A percentile compares a stretch with the other conserved stretches of the same genome.
These are phyloP conservation scores for Brachionus angularis DNA, from an alignment of 1,140 invertebrate species.

Conservation along the genomic window DNA sequence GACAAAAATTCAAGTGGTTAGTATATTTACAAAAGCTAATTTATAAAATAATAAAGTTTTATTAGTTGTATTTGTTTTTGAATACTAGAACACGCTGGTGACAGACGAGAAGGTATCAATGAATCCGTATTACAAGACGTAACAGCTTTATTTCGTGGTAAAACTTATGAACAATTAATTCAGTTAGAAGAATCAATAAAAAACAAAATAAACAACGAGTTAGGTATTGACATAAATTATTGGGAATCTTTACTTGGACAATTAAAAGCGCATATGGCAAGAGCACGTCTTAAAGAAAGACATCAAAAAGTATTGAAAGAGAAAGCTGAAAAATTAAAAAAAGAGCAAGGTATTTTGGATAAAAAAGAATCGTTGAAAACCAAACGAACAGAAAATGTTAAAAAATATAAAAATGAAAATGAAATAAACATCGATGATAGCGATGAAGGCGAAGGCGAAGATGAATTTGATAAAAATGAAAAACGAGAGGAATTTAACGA, in stretches of 20 bases:
- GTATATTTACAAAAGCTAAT: too few species aligned
- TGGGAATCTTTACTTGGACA: slow-evolving; percentile 91
- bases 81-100: slow-evolving; percentile 54
- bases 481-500: slow-evolving; percentile 6
- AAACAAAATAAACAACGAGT: slow-evolving; percentile 68
- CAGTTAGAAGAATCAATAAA: slow-evolving; percentile 80
- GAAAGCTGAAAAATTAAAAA: slow-evolving; percentile 83
- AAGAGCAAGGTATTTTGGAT: slow-evolving; percentile 61
- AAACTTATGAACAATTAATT: slow-evolving; percentile 78
- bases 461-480: slow-evolving; percentile 11
- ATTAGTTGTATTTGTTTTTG: too few species aligned
- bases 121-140: slow-evolving; percentile 85
- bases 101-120: slow-evolving; percentile 85
- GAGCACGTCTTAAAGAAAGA: slow-evolving; percentile 79
- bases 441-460: slow-evolving; percentile 34
- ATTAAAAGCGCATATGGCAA: slow-evolving; percentile 89
- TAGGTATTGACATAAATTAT: slow-evolving; percentile 91
- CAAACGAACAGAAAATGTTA: slow-evolving; percentile 44
- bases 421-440: slow-evolving; percentile 48
- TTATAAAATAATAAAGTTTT: too few species aligned
- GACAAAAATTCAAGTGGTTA: slow-evolving; percentile 58
- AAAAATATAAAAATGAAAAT: slow-evolving; percentile 46
- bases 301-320: slow-evolving; percentile 84
- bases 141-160: slow-evolving; percentile 82
- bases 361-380: slow-evolving; percentile 46